These are phyloP conservation scores for Hecatera dysodea DNA, from an alignment of 2,888 invertebrate species.

Conservation along the genomic window DNA sequence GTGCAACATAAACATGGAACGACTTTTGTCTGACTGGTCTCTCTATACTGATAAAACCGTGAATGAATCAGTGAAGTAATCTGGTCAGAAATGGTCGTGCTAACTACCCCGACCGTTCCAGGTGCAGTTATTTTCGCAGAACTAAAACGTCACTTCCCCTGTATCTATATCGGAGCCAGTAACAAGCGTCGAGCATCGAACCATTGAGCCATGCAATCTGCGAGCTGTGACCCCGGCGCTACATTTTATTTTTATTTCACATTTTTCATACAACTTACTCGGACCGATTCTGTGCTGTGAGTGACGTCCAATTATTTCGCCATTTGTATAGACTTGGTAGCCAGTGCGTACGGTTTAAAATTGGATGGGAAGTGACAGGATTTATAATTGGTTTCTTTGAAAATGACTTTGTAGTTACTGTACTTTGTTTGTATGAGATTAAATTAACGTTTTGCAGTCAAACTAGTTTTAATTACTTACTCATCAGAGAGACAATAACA, in stretches of 20 bases:
- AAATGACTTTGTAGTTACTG: background rate
- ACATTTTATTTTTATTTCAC: conserved; percentile 60
- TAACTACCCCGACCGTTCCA: background rate
- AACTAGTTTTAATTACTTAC: too few relatives aligned
- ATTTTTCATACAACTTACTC: conserved; percentile 62
- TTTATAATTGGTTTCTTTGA: conserved; percentile 8
- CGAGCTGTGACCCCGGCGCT: conserved; percentile 40
- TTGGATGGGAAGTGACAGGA: background rate
- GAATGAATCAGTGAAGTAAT: too few relatives aligned
- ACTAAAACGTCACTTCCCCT: conserved; percentile 18
- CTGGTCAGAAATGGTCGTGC: background rate
- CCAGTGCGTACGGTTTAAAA: background rate
- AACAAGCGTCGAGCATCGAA: conserved; percentile 55
- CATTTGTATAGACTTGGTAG: conserved; percentile 47
- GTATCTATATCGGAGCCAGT: conserved; percentile 21
- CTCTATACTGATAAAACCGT: too few relatives aligned
- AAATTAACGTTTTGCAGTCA: background rate
- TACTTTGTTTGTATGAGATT: background rate
- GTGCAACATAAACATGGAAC: too few relatives aligned
- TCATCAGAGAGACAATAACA: too few relatives aligned
- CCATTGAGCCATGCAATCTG: conserved; percentile 64
- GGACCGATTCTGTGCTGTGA: conserved; percentile 41
- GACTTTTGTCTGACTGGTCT: too few relatives aligned
- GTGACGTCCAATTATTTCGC: conserved; percentile 65
- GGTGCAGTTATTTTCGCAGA: background rate